Conservation (phyloP, 2,113 vertebrate genomes). For the Vanacampus margaritifer region DNA sequence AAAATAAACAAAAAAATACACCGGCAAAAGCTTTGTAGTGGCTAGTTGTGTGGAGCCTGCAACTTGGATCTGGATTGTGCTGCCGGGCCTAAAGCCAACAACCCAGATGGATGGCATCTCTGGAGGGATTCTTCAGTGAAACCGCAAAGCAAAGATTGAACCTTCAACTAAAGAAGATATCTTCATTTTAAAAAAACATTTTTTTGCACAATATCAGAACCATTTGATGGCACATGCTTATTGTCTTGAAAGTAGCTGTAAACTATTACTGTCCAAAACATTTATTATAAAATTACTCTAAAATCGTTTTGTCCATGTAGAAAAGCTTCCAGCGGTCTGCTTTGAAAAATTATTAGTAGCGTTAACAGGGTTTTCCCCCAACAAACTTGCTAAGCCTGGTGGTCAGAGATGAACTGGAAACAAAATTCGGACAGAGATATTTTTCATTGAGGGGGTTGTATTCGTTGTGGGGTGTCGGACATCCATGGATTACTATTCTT, state of each 20-base stretch:
- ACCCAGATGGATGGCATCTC: conserved; percentile 4
- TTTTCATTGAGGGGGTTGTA: no score
- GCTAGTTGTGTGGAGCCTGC: conserved; percentile 25
- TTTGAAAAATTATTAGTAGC: conserved; percentile 19
- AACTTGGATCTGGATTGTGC: not conserved
- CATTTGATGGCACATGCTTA: not conserved
- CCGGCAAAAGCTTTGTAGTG: conserved; percentile 22
- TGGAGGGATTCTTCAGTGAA: not conserved
- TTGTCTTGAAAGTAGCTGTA: not conserved
- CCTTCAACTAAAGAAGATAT: not conserved
- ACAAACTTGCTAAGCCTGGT: not conserved
- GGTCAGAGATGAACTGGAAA: no score
- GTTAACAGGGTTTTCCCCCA: not conserved
- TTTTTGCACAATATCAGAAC: not conserved
- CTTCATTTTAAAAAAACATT: no score
- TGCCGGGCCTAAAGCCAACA: conserved; percentile 3
- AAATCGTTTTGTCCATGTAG: conserved; percentile 14
- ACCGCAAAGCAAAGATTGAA: conserved; percentile 5
- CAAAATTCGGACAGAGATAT: no score
- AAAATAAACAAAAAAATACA: conserved; percentile 9
- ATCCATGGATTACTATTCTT: no score
- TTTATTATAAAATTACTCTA: conserved; percentile 21
- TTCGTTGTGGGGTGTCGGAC: no score
- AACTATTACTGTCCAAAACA: not conserved
- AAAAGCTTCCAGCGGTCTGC: conserved; percentile 27